Evolutionary conservation across 2,797 vertebrate species (phyloP).

Genomic region (Leucoraja ocellata): DNA sequence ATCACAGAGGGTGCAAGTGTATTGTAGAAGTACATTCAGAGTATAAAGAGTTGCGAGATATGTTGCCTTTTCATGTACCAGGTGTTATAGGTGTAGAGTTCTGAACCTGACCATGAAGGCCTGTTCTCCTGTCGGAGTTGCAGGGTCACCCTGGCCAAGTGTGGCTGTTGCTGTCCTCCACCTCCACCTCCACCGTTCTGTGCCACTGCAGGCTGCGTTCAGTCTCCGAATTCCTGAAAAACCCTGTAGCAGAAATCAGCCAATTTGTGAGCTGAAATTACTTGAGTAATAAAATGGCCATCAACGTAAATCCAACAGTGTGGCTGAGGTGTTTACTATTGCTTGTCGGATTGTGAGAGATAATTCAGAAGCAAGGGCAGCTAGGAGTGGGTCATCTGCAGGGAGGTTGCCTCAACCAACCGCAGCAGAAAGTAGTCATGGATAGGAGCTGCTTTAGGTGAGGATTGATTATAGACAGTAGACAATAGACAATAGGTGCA

Average conservation of each 20-base stretch:
- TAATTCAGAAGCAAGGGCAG: not conserved
- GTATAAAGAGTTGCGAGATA: too few relatives aligned
- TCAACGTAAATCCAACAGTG: not conserved
- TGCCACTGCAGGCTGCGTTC: too few relatives aligned
- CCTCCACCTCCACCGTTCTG: too few relatives aligned
- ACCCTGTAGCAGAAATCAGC: not conserved
- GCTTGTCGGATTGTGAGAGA: not conserved
- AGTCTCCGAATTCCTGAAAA: not conserved
- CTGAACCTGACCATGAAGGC: too few relatives aligned
- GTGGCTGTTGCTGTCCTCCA: too few relatives aligned
- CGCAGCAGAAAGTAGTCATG: not conserved
- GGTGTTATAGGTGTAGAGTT: too few relatives aligned
- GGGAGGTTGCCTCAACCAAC: not conserved
- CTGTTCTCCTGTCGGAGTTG: too few relatives aligned
- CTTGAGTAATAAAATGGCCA: not conserved
- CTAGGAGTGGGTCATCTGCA: not conserved
- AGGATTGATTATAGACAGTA: not conserved
- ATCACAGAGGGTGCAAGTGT: too few relatives aligned
- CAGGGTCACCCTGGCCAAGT: too few relatives aligned
- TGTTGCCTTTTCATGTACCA: too few relatives aligned
- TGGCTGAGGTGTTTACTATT: not conserved
- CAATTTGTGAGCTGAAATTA: not conserved
- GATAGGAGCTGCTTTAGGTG: not conserved
- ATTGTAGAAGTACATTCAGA: too few relatives aligned
- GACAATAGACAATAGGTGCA: too few relatives aligned